Percentiles rank a stretch among this genome's conserved stretches.
Evolutionary conservation across 2,797 vertebrate species (phyloP).

Genomic region (Distichodus sexfasciatus): DNA sequence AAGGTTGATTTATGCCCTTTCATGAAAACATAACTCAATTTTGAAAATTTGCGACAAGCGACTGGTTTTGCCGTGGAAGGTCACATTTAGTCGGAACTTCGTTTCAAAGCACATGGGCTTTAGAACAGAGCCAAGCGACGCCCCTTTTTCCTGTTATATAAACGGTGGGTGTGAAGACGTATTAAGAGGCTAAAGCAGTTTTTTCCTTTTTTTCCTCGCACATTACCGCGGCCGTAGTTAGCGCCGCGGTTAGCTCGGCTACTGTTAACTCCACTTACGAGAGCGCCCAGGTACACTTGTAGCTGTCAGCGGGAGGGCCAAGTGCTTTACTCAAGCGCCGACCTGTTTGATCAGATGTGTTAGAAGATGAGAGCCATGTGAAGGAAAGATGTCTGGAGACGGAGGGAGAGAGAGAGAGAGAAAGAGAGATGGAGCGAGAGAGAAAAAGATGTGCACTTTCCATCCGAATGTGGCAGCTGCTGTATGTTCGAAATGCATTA

Average conservation of each 20-base stretch:
- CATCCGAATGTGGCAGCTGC: slow-evolving; percentile 84
- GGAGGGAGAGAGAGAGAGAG: background rate
- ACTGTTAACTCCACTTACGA: background rate
- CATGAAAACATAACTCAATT: too few relatives aligned
- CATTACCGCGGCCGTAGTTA: too few relatives aligned
- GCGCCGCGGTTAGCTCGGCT: background rate
- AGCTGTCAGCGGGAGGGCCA: slow-evolving; percentile 10
- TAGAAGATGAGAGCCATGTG: slow-evolving; percentile 5
- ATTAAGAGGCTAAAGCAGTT: too few relatives aligned
- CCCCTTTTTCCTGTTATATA: too few relatives aligned
- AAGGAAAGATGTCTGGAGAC: background rate
- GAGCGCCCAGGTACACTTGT: background rate
- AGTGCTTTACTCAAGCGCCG: slow-evolving; percentile 6
- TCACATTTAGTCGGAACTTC: too few relatives aligned
- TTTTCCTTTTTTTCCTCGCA: too few relatives aligned
- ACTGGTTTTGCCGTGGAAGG: too few relatives aligned
- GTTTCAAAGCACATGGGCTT: too few relatives aligned
- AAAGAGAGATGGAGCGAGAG: slow-evolving; percentile 60
- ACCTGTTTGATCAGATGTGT: slow-evolving; percentile 40
- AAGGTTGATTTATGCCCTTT: too few relatives aligned
- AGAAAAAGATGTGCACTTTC: slow-evolving; percentile 73
- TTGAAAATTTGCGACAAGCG: too few relatives aligned
- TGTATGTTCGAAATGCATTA: slow-evolving; percentile 89
- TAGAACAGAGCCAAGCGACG: too few relatives aligned
- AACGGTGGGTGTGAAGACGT: too few relatives aligned